A percentile compares a stretch with the other conserved stretches of the same genome.
Evolutionary conservation across 2,888 invertebrate species (phyloP).

Genomic region (Scaptomyza flava): DNA sequence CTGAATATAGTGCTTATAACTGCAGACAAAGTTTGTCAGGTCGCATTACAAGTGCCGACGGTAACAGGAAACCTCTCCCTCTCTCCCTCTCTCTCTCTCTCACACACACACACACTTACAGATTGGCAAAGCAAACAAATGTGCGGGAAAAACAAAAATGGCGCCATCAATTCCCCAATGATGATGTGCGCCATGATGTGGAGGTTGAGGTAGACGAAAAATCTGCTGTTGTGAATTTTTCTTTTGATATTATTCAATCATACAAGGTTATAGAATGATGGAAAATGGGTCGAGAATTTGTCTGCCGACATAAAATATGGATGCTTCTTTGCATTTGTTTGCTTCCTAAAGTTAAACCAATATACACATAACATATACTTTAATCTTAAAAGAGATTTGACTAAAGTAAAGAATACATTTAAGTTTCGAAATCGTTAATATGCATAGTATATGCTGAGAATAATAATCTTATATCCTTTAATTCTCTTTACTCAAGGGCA

Average conservation of each 20-base stretch:
- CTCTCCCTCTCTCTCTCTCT: conserved; percentile 4
- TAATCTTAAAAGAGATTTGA: no score
- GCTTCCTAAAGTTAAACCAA: no score
- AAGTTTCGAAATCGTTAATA: no score
- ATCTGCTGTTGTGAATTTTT: conserved; percentile 34
- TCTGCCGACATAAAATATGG: no score
- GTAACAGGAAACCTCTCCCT: conserved; percentile 31
- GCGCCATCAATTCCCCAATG: conserved; percentile 72
- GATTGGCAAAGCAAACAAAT: conserved; percentile 61
- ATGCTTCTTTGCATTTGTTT: no score
- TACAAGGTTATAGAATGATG: background rate
- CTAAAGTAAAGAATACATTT: no score
- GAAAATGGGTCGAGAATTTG: background rate
- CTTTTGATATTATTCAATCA: conserved; percentile 57
- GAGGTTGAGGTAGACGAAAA: conserved; percentile 18
- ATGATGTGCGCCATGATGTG: conserved; percentile 47
- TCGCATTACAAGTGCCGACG: conserved; percentile 60
- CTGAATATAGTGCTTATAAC: conserved; percentile 46
- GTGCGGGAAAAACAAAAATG: conserved; percentile 69
- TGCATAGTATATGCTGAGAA: no score
- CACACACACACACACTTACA: conserved; percentile 19
- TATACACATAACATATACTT: no score
- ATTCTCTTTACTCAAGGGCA: no score
- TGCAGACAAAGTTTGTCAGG: conserved; percentile 74
- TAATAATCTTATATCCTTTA: background rate